A percentile compares a stretch with the other conserved stretches of the same genome.
These are phyloP conservation scores for Hycleus cichorii DNA, from an alignment of 1,140 invertebrate species.

Conservation along the genomic window DNA sequence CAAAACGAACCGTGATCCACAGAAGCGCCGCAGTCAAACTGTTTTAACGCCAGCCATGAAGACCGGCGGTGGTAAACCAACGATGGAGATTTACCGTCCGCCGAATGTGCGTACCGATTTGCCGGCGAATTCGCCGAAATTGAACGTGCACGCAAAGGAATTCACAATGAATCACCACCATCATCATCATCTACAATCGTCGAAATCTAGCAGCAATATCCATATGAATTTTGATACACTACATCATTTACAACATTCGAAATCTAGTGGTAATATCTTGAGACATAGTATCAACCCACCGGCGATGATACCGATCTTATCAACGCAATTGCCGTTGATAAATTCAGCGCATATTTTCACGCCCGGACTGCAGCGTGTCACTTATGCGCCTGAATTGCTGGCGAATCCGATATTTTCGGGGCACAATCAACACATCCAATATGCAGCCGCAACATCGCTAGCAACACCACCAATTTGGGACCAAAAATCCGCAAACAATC, in stretches of 20 bases:
- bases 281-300: conserved; percentile 39
- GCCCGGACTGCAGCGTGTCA: too few species aligned
- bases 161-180: conserved; percentile 68
- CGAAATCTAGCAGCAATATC: conserved; percentile 51
- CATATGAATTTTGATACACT: conserved; percentile 46
- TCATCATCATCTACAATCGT: conserved; percentile 53
- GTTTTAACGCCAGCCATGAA: conserved; percentile 37
- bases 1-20: conserved; percentile 29
- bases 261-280: conserved; percentile 55
- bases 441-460: conserved; percentile 16
- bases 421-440: conserved; percentile 28
- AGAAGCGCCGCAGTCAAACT: conserved; percentile 49
- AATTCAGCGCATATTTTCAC: conserved; percentile 28
- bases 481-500: conserved; percentile 6
- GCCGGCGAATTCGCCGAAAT: conserved; percentile 42
- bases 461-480: not conserved
- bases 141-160: conserved; percentile 79
- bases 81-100: conserved; percentile 79
- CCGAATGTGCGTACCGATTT: conserved; percentile 57
- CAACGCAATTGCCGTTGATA: conserved; percentile 30
- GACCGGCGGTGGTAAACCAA: conserved; percentile 62
- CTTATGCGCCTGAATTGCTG: conserved; percentile 16
- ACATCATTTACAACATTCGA: conserved; percentile 50
- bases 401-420: conserved; percentile 26
- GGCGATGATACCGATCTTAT: conserved; percentile 32